Base-by-base conservation (phyloP, 2,797 vertebrate species). In the Octomys mimax region DNA sequence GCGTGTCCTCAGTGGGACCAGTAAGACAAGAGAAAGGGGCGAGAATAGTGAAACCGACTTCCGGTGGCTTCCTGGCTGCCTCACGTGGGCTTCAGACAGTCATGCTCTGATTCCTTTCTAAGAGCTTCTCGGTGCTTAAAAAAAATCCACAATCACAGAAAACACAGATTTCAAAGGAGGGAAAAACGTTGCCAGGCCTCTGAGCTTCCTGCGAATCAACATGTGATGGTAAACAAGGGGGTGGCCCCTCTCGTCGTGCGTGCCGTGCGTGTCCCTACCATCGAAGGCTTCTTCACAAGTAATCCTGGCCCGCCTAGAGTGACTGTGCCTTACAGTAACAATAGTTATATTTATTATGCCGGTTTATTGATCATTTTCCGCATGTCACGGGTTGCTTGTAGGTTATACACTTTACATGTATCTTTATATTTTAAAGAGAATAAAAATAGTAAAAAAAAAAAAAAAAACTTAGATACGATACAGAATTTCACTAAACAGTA, bases 71-170 rank as follows among this genome's bases (percentile, higher is more conserved):
- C 77, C 81, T 26, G 33, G 24, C 42, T 31, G 16, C 33, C 26
- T 59, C 33, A 31, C 2, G 49, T 46, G 54, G 13, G 26, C 2
- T 39, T 9, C 68, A 31, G 19, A 84, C 3, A 80, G 52, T 52
- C 5, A 5, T 21, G 66, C 22, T 78, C 70, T 68, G 42, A 49
- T 16, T 94, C 57, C 78, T 83, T 77, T 28, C 18, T 49, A 36
- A 92, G 31, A 39, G 68, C 28, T 42, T 68, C 28, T 39, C 46
- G 68, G 80, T 89, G 57, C 87, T 93, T 86, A 46, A 78, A 39
- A 42, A 66, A 83, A 93, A 70, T 68, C 19, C 52, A 85, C 21
- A 89, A 18, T 87, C 71, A 95, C 16, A 93, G 4, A 91, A 95
- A 95, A 83, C 62, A 75, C 54, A 49, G 66, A 92, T 81, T 94